Percentiles rank a stretch among this genome's conserved stretches.
phyloP scores from a whole-genome alignment of 2,888 invertebrate genomes.

The Chrysodeixis includens region DNA sequence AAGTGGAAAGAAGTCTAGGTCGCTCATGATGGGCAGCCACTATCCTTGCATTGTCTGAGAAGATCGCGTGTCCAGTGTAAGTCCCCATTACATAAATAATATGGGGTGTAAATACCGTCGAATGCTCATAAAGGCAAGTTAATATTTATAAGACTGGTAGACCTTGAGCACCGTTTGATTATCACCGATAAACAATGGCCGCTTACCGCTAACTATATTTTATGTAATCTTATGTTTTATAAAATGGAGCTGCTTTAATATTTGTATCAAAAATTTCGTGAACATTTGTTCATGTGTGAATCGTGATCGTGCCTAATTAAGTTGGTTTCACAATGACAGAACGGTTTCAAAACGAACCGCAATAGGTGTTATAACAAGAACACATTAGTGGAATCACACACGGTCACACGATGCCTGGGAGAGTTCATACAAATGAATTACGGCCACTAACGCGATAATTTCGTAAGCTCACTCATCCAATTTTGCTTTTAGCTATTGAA shows the following conservation, averaged over 20 bases:
- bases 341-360: conserved; percentile 75
- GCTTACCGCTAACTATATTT: conserved; percentile 61
- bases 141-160: conserved; percentile 76
- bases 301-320: conserved; percentile 59
- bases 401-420: conserved; percentile 79
- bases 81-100: conserved; percentile 88
- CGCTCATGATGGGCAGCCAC: conserved; percentile 70
- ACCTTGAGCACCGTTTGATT: conserved; percentile 74
- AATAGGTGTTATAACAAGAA: conserved; percentile 72
- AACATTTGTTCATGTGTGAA: conserved; percentile 68
- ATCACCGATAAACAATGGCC: conserved; percentile 68
- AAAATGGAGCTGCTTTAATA: conserved; percentile 49
- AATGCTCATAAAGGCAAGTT: conserved; percentile 72
- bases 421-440: conserved; percentile 83
- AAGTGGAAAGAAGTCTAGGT: conserved; percentile 86
- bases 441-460: conserved; percentile 82
- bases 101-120: conserved; percentile 77
- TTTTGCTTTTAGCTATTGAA: conserved; percentile 85
- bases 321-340: conserved; percentile 67
- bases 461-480: conserved; percentile 81
- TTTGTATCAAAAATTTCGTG: conserved; percentile 39
- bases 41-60: conserved; percentile 88
- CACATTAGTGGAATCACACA: conserved; percentile 84
- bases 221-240: conserved; percentile 56
- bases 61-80: conserved; percentile 86